Evolutionary conservation across 2,113 vertebrate genomes (phyloP).

Genomic region (Oophaga pumilio): DNA sequence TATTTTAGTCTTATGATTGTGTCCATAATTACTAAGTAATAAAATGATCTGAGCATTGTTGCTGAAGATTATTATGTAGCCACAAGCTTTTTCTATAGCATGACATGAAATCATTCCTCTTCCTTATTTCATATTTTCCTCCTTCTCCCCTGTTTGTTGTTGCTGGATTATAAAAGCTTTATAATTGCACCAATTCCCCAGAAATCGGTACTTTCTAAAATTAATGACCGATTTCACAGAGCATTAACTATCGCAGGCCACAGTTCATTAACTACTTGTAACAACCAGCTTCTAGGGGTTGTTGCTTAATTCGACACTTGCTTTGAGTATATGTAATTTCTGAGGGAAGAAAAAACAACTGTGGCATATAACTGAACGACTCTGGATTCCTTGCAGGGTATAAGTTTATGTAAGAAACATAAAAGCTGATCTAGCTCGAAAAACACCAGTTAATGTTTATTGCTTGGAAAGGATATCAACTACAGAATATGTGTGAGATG

Average conservation of each 20-base stretch:
- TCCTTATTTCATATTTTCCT: slow-evolving; percentile 25
- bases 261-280: slow-evolving; percentile 66
- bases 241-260: slow-evolving; percentile 63
- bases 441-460: slow-evolving; percentile 40
- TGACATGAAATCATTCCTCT: neutral
- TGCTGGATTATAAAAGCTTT: slow-evolving; percentile 39
- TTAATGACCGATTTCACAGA: slow-evolving; percentile 72
- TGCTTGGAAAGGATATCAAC: neutral
- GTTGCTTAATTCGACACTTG: slow-evolving; percentile 56
- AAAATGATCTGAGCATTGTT: neutral
- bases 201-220: slow-evolving; percentile 72
- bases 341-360: slow-evolving; percentile 7
- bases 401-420: slow-evolving; percentile 24
- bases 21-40: neutral
- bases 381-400: slow-evolving; percentile 28
- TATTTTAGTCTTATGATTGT: neutral
- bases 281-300: slow-evolving; percentile 59
- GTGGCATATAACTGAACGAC: slow-evolving; percentile 18
- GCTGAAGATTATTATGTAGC: neutral
- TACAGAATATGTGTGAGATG: neutral
- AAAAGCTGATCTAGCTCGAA: slow-evolving; percentile 17
- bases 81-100: neutral
- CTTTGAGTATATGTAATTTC: slow-evolving; percentile 23
- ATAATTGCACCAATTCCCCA: slow-evolving; percentile 62
- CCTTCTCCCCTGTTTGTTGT: slow-evolving; percentile 29